Base-by-base conservation (phyloP, 2,888 invertebrate genomes). In the Margaritifera margaritifera region DNA sequence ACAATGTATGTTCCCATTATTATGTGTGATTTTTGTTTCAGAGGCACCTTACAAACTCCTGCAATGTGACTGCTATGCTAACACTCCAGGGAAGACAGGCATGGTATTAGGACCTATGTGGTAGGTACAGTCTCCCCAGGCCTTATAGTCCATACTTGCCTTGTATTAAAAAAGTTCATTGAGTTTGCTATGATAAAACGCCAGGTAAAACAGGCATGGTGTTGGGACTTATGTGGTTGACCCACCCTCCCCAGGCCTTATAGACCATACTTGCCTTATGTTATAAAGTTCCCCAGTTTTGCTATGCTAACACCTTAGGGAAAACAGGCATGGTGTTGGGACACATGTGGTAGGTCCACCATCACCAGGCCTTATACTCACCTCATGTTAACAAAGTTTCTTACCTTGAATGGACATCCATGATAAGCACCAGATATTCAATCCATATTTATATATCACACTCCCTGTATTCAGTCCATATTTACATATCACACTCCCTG, bases 61-160 rank as follows among this genome's bases (percentile, higher is more conserved):
- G 20, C 77, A 79, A 8, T 89, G 89, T 78, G 64, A 76, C 6
- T 89, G 89, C 68, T 78, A 83, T 19, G 63, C 67, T 19, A 69
- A 78, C 11, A 79, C 78, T 19, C 82, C 85, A 18, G 88, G 87
- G 22, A 87, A 83, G 72, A 87, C 87, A 50, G 87, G 85, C 27
- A 80, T 88, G 15, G 64, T 81, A 52, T 66, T 89, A 2, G 89
- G 89, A 52, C 89, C 89, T 18, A 70, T 87, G 71, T 89, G 88
- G 88, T 88, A 79, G 74, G 75, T 65, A 62, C 19, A 62, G 11
- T 50, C 42, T 8, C 11, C 11, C 55, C 24, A 20, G 8, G 2
- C 24, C n/a, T 61, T 22, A 19, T 51, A 24, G 53, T 55, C 55
- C 54, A 42, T 42, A 42, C 42, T 22, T 51, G 50, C 65, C 71